Conservation (phyloP, 2,797 vertebrate genomes). For the Chrysocyon brachyurus region DNA sequence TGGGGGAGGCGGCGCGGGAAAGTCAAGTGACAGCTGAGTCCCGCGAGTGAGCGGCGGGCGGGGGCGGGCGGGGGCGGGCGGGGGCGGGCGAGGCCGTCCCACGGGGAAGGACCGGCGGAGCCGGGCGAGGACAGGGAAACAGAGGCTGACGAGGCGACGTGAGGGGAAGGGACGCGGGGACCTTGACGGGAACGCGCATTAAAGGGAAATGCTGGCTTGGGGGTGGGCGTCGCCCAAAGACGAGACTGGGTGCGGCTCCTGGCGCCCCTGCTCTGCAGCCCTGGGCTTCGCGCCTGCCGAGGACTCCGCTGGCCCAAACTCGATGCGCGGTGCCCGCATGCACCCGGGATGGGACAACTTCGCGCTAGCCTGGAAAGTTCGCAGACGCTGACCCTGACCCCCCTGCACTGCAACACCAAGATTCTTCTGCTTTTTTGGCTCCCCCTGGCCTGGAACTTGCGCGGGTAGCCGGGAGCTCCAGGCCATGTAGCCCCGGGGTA, state of each 20-base stretch:
- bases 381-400: neutral
- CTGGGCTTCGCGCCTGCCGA: neutral
- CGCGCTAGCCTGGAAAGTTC: slow-evolving; percentile 19
- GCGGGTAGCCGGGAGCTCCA: neutral
- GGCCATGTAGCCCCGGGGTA: neutral
- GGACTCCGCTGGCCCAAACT: neutral
- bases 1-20: neutral
- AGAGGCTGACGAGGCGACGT: slow-evolving; percentile 33
- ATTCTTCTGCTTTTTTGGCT: neutral
- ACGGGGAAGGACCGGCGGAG: neutral
- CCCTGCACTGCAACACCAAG: neutral
- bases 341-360: slow-evolving; percentile 25
- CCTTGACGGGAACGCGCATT: slow-evolving; percentile 84
- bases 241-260: neutral
- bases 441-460: neutral
- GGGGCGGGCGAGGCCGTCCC: neutral
- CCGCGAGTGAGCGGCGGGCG: neutral
- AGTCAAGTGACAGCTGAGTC: slow-evolving; percentile 74
- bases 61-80: neutral
- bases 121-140: slow-evolving; percentile 12
- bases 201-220: slow-evolving; percentile 68
- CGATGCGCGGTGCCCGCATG: neutral
- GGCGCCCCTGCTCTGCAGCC: neutral
- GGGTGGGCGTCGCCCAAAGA: neutral
- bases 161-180: slow-evolving; percentile 61